A percentile compares a stretch with the other conserved stretches of the same genome.
Conservation (phyloP, 2,113 vertebrate species). For the Phocoena phocoena region DNA sequence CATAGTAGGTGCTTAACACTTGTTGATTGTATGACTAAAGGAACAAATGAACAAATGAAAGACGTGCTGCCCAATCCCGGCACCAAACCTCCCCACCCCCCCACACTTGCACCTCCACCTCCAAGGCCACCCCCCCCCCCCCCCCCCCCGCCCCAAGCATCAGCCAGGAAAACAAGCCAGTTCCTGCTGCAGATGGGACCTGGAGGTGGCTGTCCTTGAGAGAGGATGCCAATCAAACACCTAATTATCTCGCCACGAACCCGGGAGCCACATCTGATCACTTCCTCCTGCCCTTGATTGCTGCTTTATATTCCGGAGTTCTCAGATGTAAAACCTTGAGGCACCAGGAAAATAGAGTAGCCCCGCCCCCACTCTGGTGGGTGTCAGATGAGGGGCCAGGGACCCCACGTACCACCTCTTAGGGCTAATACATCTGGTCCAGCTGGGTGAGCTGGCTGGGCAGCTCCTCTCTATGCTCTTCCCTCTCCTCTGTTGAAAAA, state of each 20-base stretch:
- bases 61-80: too few relatives aligned
- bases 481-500: neutral
- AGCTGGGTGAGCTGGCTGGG: neutral
- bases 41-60: neutral
- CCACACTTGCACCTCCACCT: neutral
- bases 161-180: neutral
- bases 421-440: neutral
- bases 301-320: neutral
- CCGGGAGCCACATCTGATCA: neutral
- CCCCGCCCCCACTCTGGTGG: neutral
- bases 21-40: neutral
- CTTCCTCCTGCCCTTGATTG: conserved; percentile 65
- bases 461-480: neutral
- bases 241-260: conserved; percentile 40
- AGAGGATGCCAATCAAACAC: conserved; percentile 58
- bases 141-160: neutral
- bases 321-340: neutral
- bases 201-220: conserved; percentile 50
- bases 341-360: conserved; percentile 6
- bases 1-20: neutral
- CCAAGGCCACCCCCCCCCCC: neutral
- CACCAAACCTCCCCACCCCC: accelerated
- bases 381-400: neutral
- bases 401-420: accelerated
- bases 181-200: neutral